Percentiles rank a stretch among this genome's conserved stretches.
phyloP scores from a whole-genome alignment of 64 coral and sea anemone species.

The Montipora capricornis region DNA sequence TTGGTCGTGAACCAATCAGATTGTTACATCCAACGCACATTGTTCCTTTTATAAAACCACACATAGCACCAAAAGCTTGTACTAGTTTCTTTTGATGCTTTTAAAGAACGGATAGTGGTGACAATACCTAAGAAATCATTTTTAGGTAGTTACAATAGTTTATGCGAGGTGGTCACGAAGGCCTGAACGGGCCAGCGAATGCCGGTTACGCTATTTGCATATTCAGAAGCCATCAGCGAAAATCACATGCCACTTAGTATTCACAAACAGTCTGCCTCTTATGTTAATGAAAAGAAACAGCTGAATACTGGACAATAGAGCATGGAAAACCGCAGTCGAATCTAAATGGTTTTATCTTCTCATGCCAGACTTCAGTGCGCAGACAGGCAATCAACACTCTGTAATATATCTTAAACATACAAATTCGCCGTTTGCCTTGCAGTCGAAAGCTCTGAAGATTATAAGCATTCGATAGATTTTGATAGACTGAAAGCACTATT shows the following conservation, averaged over 20 bases:
- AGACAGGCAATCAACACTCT: background rate
- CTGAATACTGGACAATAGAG: slow-evolving; percentile 32
- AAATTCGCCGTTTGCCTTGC: background rate
- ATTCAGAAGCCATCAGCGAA: background rate
- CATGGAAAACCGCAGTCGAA: slow-evolving; percentile 16
- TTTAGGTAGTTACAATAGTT: background rate
- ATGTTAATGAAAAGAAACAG: slow-evolving; percentile 28
- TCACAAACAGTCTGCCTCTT: slow-evolving; percentile 4
- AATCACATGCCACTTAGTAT: background rate
- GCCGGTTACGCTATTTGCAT: background rate
- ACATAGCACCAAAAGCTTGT: background rate
- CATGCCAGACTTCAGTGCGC: background rate
- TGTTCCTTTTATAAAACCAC: too few relatives aligned
- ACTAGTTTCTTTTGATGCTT: background rate
- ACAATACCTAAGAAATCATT: too few relatives aligned
- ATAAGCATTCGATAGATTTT: background rate
- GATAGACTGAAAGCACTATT: background rate
- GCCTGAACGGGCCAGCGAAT: too few relatives aligned
- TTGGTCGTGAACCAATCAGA: too few relatives aligned
- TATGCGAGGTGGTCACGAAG: too few relatives aligned
- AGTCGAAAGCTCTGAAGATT: background rate
- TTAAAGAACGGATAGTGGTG: background rate
- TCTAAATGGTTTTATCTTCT: slow-evolving; percentile 11
- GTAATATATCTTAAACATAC: background rate
- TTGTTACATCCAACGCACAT: too few relatives aligned